These are phyloP conservation scores for Morpho deidamia DNA, from an alignment of 2,888 invertebrate genomes.

Conservation along the genomic window DNA sequence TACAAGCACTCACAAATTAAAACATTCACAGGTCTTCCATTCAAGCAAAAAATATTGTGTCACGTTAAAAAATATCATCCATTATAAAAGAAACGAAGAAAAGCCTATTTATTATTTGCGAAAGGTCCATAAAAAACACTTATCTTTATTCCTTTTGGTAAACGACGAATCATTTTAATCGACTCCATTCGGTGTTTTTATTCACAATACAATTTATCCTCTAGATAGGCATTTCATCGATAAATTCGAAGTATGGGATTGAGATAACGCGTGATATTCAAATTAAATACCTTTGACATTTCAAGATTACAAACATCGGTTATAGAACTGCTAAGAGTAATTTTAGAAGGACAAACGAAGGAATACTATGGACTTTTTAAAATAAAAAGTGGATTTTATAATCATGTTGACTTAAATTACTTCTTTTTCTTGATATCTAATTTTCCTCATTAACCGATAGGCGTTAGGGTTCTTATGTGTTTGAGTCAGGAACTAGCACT, in stretches of 20 bases:
- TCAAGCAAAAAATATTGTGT: neutral
- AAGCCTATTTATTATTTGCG: conserved; percentile 2
- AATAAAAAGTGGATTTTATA: too few species aligned
- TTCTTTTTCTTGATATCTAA: too few species aligned
- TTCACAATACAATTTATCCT: conserved; percentile 34
- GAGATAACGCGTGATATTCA: conserved; percentile 74
- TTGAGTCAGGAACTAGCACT: too few species aligned
- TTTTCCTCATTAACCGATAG: too few species aligned
- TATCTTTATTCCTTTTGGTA: conserved; percentile 6
- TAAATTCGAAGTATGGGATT: conserved; percentile 63
- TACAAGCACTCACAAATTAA: neutral
- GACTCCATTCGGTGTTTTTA: conserved; percentile 22
- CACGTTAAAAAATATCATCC: neutral
- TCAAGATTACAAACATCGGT: conserved; percentile 72
- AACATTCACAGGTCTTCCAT: neutral
- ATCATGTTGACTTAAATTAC: too few species aligned
- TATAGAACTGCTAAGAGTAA: conserved; percentile 54
- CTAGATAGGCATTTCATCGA: conserved; percentile 61
- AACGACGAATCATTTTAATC: conserved; percentile 25
- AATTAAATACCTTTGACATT: conserved; percentile 78
- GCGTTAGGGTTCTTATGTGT: too few species aligned
- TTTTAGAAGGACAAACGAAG: conserved; percentile 49
- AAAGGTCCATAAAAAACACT: conserved; percentile 2
- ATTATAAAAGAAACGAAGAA: neutral
- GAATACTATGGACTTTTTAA: conserved; percentile 39